These are phyloP conservation scores for Sebastes taczanowskii DNA, from an alignment of 2,797 vertebrate species.

Conservation along the genomic window DNA sequence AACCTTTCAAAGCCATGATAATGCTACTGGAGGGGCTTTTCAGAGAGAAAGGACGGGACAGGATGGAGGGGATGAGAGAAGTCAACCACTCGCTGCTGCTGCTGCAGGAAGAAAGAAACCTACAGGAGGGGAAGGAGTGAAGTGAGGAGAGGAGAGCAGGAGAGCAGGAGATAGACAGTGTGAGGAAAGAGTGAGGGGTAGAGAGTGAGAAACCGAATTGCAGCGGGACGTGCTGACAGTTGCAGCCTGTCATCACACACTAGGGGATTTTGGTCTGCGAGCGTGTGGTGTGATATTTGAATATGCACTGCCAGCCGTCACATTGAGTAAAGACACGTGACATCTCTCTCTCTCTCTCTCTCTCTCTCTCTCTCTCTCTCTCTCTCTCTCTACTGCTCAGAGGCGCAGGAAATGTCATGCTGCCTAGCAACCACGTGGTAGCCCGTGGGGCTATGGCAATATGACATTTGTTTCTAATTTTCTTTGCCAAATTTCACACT, in stretches of 20 bases:
- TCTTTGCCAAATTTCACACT: slow-evolving; percentile 47
- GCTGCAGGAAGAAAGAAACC: slow-evolving; percentile 1
- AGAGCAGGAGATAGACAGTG: background rate
- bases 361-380: slow-evolving; percentile 11
- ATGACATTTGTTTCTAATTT: slow-evolving; percentile 25
- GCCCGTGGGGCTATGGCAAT: slow-evolving; percentile 31
- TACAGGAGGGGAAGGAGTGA: background rate
- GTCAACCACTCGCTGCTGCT: slow-evolving; percentile 3
- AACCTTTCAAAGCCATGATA: slow-evolving; percentile 22
- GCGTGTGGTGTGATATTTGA: slow-evolving; percentile 51
- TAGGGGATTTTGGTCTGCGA: slow-evolving; percentile 25
- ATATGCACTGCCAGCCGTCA: slow-evolving; percentile 61
- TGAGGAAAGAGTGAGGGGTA: slow-evolving; percentile 8
- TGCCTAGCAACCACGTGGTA: slow-evolving; percentile 65
- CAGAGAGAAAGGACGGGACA: slow-evolving; percentile 9
- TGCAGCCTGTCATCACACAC: slow-evolving; percentile 49
- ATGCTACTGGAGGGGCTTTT: slow-evolving; percentile 25
- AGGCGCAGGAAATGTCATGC: slow-evolving; percentile 55
- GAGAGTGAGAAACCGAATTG: slow-evolving; percentile 26
- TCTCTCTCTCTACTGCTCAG: slow-evolving; percentile 18
- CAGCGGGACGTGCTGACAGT: slow-evolving; percentile 40
- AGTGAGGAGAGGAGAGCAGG: background rate
- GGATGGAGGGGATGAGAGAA: slow-evolving; percentile 22
- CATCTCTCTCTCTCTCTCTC: slow-evolving; percentile 24
- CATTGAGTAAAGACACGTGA: slow-evolving; percentile 42